Evolutionary conservation across 2,797 vertebrate species (phyloP).

Genomic region (Poecilia picta): DNA sequence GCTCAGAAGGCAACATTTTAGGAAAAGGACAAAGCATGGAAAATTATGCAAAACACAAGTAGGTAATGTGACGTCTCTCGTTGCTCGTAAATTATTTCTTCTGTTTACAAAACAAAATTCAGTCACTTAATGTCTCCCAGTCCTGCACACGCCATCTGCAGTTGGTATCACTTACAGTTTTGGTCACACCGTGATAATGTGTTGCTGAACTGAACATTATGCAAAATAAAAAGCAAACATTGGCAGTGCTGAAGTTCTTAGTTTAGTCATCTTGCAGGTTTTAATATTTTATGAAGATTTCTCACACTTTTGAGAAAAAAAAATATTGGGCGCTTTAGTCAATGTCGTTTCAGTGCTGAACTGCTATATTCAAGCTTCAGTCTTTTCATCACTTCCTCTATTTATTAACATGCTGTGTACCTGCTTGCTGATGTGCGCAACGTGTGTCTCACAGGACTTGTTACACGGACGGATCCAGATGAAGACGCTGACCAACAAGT

Average conservation of each 20-base stretch:
- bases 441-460: conserved; percentile 84
- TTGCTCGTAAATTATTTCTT: background rate
- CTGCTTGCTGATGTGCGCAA: background rate
- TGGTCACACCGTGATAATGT: background rate
- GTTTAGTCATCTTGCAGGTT: background rate
- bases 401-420: background rate
- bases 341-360: background rate
- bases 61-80: background rate
- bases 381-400: background rate
- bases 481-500: conserved; percentile 98
- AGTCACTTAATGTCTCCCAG: background rate
- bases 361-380: background rate
- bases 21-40: background rate
- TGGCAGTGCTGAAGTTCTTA: background rate
- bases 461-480: conserved; percentile 96
- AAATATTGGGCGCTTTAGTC: background rate
- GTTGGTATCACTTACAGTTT: background rate
- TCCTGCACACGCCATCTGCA: background rate
- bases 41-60: background rate
- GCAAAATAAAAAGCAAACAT: background rate
- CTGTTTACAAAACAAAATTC: background rate
- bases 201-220: background rate
- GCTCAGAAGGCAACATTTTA: background rate
- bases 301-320: background rate
- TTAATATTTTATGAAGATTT: background rate